phyloP scores from a whole-genome alignment of 1,140 invertebrate species.

The Megathymus violae region DNA sequence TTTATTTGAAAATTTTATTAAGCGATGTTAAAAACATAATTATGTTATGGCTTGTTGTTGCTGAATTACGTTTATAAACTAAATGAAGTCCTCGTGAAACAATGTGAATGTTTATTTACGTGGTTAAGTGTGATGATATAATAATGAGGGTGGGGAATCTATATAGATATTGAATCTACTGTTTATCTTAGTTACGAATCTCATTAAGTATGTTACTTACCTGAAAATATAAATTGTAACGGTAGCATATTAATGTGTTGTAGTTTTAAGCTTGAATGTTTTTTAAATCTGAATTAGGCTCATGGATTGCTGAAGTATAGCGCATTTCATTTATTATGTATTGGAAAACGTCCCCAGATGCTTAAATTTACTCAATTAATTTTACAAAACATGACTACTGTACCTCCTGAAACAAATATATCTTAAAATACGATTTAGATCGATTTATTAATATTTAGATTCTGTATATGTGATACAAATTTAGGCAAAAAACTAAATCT shows the following conservation, averaged over 20 bases:
- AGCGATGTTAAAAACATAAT: constrained; percentile 60
- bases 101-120: constrained; percentile 38
- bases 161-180: constrained; percentile 39
- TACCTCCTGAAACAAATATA: not conserved
- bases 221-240: constrained; percentile 33
- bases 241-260: constrained; percentile 26
- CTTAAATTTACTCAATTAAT: not conserved
- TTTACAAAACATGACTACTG: not conserved
- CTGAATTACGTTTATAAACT: constrained; percentile 43
- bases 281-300: constrained; percentile 15
- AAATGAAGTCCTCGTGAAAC: constrained; percentile 15
- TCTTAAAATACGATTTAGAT: not conserved
- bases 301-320: constrained; percentile 1
- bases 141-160: constrained; percentile 40
- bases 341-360: too few relatives aligned
- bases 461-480: not conserved
- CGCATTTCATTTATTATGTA: too few relatives aligned
- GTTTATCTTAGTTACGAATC: constrained; percentile 46
- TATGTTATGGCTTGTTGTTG: constrained; percentile 65
- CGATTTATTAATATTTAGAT: not conserved
- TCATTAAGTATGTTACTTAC: constrained; percentile 44
- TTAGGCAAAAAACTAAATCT: not conserved
- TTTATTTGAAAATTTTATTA: constrained; percentile 77
- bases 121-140: constrained; percentile 31
- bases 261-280: constrained; percentile 28